phyloP scores from a whole-genome alignment of 2,113 vertebrate genomes.

The Opisthocomus hoazin region DNA sequence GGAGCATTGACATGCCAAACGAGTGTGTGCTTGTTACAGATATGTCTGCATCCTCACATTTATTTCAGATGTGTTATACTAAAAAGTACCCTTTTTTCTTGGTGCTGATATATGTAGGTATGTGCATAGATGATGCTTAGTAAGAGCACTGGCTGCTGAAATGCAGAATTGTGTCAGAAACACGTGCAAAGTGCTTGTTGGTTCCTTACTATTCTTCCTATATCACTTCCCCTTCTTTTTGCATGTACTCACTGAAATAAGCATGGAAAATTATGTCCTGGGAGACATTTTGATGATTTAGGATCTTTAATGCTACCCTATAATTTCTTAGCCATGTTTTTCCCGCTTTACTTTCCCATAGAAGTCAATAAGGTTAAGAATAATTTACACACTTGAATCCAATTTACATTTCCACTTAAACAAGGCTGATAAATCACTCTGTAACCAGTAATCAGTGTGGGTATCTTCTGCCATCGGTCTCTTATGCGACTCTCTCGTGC shows the following conservation, averaged over 20 bases:
- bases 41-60: not conserved
- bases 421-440: not conserved
- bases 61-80: not conserved
- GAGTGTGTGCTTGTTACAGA: not conserved
- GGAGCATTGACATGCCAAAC: not conserved
- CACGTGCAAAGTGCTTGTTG: not conserved
- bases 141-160: accelerated
- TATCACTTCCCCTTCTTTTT: not conserved
- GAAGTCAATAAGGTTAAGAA: not conserved
- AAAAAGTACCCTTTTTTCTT: not conserved
- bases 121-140: not conserved
- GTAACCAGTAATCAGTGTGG: not conserved
- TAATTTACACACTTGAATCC: not conserved
- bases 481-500: not conserved
- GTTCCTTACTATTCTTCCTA: not conserved
- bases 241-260: not conserved
- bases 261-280: not conserved
- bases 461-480: not conserved
- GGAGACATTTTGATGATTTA: not conserved
- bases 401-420: not conserved
- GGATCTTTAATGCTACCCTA: not conserved
- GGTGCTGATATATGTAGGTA: not conserved
- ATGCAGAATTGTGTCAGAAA: not conserved
- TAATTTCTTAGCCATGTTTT: not conserved
- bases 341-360: not conserved